Conservation (phyloP, 2,797 vertebrate species). For the Enteromius unitaeniatus region DNA sequence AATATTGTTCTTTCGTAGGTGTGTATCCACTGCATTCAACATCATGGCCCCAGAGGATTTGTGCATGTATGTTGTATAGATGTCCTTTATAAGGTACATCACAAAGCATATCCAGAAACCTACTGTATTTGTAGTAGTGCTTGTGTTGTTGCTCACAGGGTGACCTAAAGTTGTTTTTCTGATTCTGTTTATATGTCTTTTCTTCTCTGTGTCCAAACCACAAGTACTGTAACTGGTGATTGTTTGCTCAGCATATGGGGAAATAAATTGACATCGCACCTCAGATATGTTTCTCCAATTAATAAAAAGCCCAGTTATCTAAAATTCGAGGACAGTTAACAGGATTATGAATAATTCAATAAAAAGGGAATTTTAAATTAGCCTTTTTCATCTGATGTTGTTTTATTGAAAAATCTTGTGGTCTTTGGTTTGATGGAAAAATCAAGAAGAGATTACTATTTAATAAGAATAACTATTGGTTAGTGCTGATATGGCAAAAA, state of each 20-base stretch:
- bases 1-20: conserved; percentile 75
- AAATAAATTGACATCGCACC: not conserved
- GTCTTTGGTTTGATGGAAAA: not conserved
- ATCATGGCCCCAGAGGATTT: conserved; percentile 64
- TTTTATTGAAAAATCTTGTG: not conserved
- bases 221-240: not conserved
- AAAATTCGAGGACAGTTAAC: not conserved
- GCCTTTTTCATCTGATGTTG: not conserved
- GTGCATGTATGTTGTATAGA: conserved; percentile 60
- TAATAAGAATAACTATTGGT: not conserved
- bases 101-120: not conserved
- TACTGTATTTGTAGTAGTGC: not conserved
- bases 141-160: not conserved
- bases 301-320: not conserved
- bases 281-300: not conserved
- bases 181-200: not conserved
- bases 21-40: conserved; percentile 74
- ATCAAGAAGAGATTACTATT: not conserved
- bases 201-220: not conserved
- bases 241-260: not conserved
- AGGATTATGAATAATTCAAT: not conserved
- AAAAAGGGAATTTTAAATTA: not conserved
- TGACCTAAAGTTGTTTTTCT: not conserved
- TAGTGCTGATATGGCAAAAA: too few relatives aligned
- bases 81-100: not conserved